Percentiles rank a stretch among this genome's conserved stretches.
Evolutionary conservation across 1,140 invertebrate species (phyloP).

Genomic region (Drosophila nigromelanica): DNA sequence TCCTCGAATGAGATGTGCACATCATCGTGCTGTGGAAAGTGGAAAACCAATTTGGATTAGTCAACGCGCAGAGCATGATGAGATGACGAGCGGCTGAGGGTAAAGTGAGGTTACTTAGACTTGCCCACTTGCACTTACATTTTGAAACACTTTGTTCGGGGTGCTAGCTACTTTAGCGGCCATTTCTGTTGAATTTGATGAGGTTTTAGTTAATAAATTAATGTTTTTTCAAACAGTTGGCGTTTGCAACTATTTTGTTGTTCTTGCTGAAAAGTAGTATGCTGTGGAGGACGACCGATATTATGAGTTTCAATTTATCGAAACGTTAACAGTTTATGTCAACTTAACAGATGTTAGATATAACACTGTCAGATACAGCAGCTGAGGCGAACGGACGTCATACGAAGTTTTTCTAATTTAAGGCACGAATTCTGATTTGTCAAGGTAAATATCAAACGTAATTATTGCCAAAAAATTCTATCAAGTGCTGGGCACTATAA

Average conservation of each 20-base stretch:
- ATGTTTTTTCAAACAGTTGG: slow-evolving; percentile 66
- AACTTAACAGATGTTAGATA: slow-evolving; percentile 13
- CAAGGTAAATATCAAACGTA: slow-evolving; percentile 72
- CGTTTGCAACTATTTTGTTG: slow-evolving; percentile 10
- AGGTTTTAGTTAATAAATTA: slow-evolving; percentile 53
- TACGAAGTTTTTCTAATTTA: slow-evolving; percentile 44
- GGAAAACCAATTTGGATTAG: slow-evolving; percentile 2
- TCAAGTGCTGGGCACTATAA: slow-evolving; percentile 71
- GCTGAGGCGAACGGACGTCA: slow-evolving; percentile 38
- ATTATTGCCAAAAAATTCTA: slow-evolving; percentile 48
- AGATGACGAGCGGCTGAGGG: neutral
- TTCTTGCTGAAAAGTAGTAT: slow-evolving; percentile 12
- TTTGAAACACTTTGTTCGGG: slow-evolving; percentile 78
- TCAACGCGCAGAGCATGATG: slow-evolving; percentile 15
- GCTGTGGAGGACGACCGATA: slow-evolving; percentile 8
- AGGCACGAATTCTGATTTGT: slow-evolving; percentile 47
- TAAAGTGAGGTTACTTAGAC: slow-evolving; percentile 74
- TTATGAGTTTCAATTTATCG: neutral
- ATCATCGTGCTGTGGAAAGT: slow-evolving; percentile 85
- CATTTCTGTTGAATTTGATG: slow-evolving; percentile 54
- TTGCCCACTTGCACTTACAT: slow-evolving; percentile 48
- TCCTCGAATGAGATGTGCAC: slow-evolving; percentile 98
- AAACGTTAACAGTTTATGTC: slow-evolving; percentile 4
- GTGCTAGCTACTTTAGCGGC: slow-evolving; percentile 73
- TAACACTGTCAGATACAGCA: slow-evolving; percentile 31